Conservation (phyloP, 2,797 vertebrate genomes). For the Sebastes goodei region DNA sequence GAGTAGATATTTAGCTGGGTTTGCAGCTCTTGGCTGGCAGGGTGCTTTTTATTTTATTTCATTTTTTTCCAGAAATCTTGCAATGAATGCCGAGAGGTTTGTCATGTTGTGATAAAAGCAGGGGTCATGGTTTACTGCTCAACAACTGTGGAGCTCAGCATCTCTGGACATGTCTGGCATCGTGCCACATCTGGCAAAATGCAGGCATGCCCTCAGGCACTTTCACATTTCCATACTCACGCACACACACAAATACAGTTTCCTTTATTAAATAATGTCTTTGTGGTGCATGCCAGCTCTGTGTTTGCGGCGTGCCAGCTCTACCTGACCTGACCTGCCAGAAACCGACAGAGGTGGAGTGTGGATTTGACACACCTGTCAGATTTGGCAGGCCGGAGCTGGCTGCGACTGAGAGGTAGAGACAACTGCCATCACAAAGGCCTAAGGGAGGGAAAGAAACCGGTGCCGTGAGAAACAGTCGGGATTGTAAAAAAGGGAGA, state of each 20-base stretch:
- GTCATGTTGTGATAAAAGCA: constrained; percentile 67
- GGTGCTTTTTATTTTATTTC: constrained; percentile 9
- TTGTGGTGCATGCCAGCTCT: constrained; percentile 48
- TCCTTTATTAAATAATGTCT: constrained; percentile 56
- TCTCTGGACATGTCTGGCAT: constrained; percentile 61
- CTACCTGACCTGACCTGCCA: constrained; percentile 71
- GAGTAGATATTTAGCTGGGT: constrained; percentile 49
- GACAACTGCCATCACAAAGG: constrained; percentile 63
- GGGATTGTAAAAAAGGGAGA: constrained; percentile 39
- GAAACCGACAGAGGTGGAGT: constrained; percentile 64
- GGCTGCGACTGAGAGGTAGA: constrained; percentile 58
- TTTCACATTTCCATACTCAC: constrained; percentile 13
- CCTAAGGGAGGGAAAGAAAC: constrained; percentile 45
- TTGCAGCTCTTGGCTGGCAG: constrained; percentile 51
- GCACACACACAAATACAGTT: constrained; percentile 14
- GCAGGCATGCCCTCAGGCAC: constrained; percentile 10
- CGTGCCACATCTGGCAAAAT: constrained; percentile 57
- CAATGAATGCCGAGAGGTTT: constrained; percentile 51
- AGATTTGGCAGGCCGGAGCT: constrained; percentile 70
- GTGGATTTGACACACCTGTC: constrained; percentile 77
- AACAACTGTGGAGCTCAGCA: constrained; percentile 50
- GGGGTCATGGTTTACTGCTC: constrained; percentile 65
- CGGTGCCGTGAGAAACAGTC: constrained; percentile 33
- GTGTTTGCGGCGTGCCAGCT: constrained; percentile 50
- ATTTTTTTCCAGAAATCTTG: constrained; percentile 22